Percentiles rank a stretch among this genome's conserved stretches.
phyloP scores from a whole-genome alignment of 2,888 invertebrate genomes.

The Magallana nippona region DNA sequence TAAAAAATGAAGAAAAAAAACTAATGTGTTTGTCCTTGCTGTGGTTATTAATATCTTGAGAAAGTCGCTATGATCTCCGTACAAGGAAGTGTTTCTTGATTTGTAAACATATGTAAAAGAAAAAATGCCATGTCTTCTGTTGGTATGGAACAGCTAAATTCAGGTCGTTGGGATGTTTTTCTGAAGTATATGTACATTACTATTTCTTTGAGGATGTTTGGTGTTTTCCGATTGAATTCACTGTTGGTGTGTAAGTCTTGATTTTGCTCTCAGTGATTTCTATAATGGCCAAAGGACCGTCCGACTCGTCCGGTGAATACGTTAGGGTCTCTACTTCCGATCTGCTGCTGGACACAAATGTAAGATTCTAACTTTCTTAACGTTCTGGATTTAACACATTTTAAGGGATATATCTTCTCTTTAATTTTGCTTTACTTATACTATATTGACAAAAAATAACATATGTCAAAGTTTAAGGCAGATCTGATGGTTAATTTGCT shows the following conservation, averaged over 20 bases:
- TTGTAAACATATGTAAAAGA: neutral
- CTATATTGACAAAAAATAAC: neutral
- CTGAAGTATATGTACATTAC: too few species aligned
- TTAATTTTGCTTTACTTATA: neutral
- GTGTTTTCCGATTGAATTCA: neutral
- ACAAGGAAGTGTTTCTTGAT: neutral
- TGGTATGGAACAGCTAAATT: neutral
- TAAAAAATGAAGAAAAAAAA: too few species aligned
- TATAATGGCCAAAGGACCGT: neutral
- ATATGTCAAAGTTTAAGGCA: too few species aligned
- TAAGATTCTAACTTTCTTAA: neutral
- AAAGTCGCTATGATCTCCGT: neutral
- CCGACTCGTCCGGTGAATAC: neutral
- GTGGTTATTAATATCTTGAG: neutral
- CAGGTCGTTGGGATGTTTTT: neutral
- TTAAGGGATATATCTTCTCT: neutral
- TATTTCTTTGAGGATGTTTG: too few species aligned
- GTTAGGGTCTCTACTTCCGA: constrained; percentile 7
- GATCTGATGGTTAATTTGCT: too few species aligned
- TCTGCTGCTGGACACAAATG: neutral
- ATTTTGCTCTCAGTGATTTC: neutral
- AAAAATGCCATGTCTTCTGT: neutral
- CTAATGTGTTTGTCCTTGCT: neutral
- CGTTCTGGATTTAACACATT: neutral
- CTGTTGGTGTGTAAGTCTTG: neutral